Evolutionary conservation across 2,888 invertebrate species (phyloP), one percentile per base, ranked within the genome.

Genomic region (Dusona sp.): DNA sequence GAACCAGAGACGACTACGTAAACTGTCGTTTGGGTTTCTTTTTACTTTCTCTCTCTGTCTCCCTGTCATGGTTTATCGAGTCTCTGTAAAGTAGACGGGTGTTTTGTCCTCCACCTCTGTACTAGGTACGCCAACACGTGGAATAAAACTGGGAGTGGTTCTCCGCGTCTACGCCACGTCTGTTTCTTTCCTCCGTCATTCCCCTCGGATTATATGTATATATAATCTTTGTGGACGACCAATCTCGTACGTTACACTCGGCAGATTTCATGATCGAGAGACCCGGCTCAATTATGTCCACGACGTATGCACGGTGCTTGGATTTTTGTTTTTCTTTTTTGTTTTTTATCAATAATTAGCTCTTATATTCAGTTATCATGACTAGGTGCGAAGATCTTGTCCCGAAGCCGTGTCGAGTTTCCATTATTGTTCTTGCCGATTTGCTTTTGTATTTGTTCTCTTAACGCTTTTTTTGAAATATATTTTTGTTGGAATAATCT

Each of bases 1-100:
- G 89, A 90, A 90, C 90, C 70, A 80, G 61, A 73, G 48, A 87
- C 89, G 90, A 88, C 89, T 88, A 86, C 88, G 89, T 88, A 77
- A 81, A 83, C 48, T 54, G 78, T 85, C 29, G 65, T 72, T 81
- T 79, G 48, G 45, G 45, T 33, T 29, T 72, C 33, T 33, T 51
- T 19, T 54, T 29, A 72, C 25, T 67, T 78, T 61, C 42, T 70
- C 64, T 25, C 65, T 36, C 54, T 54, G 22, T 33, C 29, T 64
- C n/a, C 68, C 57, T 68, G 77, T 77, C 80, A 64, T 45, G 70
- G 67, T 87, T 82, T 84, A 87, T 84, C 82, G 86, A 84, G 78
- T 45, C 75, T 65, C 65, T 13, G 57, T 45, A 45, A 61, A 65
- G 79, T 61, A 67, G 65, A 70, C 33, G n/a, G 61, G 45, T 78